These are phyloP conservation scores for Apodemus speciosus DNA, from an alignment of 2,113 vertebrate species.

Conservation along the genomic window DNA sequence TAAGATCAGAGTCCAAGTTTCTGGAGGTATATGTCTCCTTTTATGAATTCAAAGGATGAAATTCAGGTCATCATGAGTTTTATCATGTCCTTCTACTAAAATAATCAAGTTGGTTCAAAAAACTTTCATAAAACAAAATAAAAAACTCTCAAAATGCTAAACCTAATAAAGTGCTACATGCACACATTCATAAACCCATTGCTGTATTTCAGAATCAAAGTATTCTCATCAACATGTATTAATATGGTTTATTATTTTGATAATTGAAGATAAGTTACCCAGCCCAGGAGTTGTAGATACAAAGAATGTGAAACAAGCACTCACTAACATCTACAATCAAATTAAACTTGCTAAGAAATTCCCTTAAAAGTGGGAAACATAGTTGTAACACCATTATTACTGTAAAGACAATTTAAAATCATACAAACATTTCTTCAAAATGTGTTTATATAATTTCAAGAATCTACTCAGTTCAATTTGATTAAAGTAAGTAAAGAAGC, in stretches of 20 bases:
- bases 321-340: background rate
- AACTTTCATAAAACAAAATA: background rate
- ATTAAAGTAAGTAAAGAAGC: background rate
- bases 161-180: background rate
- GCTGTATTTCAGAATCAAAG: background rate
- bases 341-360: background rate
- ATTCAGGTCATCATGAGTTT: background rate
- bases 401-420: background rate
- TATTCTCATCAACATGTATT: background rate
- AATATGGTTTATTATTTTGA: background rate
- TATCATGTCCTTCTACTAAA: background rate
- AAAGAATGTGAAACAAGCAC: background rate
- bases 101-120: background rate
- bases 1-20: background rate
- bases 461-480: background rate
- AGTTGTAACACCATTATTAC: background rate
- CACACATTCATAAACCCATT: background rate
- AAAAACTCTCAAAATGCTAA: background rate
- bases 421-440: background rate
- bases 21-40: background rate
- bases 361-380: background rate
- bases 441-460: background rate
- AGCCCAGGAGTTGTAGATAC: background rate
- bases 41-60: background rate
- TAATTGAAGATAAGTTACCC: background rate